These are phyloP conservation scores for Mus pahari DNA, from an alignment of 2,113 vertebrate species.

Conservation along the genomic window DNA sequence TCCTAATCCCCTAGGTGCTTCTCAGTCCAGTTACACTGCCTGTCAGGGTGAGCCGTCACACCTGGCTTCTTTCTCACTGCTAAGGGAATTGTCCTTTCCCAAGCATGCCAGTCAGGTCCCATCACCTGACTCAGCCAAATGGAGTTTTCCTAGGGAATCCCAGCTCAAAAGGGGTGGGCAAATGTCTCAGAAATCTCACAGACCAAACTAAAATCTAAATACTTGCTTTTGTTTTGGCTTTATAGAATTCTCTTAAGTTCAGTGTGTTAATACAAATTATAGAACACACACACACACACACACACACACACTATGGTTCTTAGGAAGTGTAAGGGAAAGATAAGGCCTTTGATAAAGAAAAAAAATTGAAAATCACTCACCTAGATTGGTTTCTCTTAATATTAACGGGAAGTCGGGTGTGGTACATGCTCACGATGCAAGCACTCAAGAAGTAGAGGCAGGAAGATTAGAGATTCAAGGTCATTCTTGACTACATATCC, in stretches of 20 bases:
- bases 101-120: neutral
- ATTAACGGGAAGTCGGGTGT: neutral
- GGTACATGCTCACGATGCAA: too few species aligned
- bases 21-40: neutral
- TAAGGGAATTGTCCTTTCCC: neutral
- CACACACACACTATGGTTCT: neutral
- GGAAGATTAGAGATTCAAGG: neutral
- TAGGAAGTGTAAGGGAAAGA: neutral
- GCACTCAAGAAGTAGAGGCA: neutral
- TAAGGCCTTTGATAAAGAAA: slow-evolving; percentile 3
- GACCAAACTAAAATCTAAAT: neutral
- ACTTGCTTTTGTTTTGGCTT: slow-evolving; percentile 7
- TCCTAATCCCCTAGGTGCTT: neutral
- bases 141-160: too few species aligned
- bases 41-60: neutral
- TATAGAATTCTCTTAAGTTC: slow-evolving; percentile 14
- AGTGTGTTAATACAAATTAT: neutral
- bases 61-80: neutral
- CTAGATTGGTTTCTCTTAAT: neutral
- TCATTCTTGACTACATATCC: neutral
- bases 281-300: neutral
- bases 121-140: neutral
- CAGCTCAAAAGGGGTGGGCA: neutral
- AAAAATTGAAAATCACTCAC: neutral
- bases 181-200: neutral